These are phyloP conservation scores for Suillia variegata DNA, from an alignment of 2,888 invertebrate species.

Conservation along the genomic window DNA sequence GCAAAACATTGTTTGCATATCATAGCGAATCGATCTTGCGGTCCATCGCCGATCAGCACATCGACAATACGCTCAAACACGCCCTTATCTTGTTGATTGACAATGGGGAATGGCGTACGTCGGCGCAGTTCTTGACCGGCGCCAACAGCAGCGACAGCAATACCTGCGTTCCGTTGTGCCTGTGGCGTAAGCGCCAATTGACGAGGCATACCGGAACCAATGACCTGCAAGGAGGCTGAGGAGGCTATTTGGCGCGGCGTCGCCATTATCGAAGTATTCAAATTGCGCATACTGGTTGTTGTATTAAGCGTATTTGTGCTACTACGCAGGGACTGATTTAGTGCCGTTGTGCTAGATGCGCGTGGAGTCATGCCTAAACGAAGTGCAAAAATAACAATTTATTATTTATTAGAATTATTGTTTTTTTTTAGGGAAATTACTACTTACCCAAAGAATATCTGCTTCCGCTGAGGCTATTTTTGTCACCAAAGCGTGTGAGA, in stretches of 20 bases:
- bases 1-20: slow-evolving; percentile 88
- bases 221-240: slow-evolving; percentile 32
- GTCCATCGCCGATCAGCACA: slow-evolving; percentile 93
- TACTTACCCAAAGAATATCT: slow-evolving; percentile 28
- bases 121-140: slow-evolving; percentile 45
- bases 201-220: slow-evolving; percentile 16
- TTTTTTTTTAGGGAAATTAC: too few species aligned
- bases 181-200: slow-evolving; percentile 27
- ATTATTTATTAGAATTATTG: too few species aligned
- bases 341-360: slow-evolving; percentile 2
- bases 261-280: slow-evolving; percentile 13
- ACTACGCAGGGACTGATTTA: not conserved
- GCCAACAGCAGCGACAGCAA: too few species aligned
- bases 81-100: slow-evolving; percentile 69
- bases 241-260: slow-evolving; percentile 21
- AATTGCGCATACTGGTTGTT: slow-evolving; percentile 11
- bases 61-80: slow-evolving; percentile 90
- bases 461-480: slow-evolving; percentile 38
- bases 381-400: not conserved
- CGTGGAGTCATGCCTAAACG: slow-evolving; percentile 22
- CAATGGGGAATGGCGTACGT: slow-evolving; percentile 58
- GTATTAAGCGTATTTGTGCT: slow-evolving; percentile 11
- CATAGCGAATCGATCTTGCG: slow-evolving; percentile 91
- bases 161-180: too few species aligned
- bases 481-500: slow-evolving; percentile 58